Evolutionary conservation across 2,888 invertebrate species (phyloP).

Genomic region (Smittia aterrima): DNA sequence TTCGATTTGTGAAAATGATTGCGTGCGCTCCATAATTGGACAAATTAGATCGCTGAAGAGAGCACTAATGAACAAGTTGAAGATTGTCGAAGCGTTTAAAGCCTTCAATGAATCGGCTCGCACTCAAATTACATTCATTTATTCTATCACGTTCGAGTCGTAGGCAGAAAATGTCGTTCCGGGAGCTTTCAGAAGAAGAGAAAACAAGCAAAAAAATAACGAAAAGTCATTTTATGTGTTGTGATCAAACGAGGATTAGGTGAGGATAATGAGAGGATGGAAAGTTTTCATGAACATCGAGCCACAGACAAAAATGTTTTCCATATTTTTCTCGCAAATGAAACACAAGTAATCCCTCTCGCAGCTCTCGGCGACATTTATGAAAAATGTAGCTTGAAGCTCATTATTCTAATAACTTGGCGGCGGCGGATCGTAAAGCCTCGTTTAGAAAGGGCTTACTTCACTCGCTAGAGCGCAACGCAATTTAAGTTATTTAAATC

Average conservation of each 20-base stretch:
- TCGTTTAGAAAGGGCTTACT: too few relatives aligned
- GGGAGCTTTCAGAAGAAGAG: neutral
- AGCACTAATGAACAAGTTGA: too few relatives aligned
- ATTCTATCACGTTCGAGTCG: too few relatives aligned
- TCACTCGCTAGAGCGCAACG: too few relatives aligned
- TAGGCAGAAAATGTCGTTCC: neutral
- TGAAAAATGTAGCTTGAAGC: slow-evolving; percentile 2
- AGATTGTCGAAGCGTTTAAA: too few relatives aligned
- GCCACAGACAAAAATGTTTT: neutral
- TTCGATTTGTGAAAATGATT: too few relatives aligned
- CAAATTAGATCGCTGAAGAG: too few relatives aligned
- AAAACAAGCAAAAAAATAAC: neutral
- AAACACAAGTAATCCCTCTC: neutral
- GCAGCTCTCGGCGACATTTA: neutral
- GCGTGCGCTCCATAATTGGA: too few relatives aligned
- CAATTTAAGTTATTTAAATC: neutral
- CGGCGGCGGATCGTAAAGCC: too few relatives aligned
- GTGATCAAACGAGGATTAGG: slow-evolving; percentile 20
- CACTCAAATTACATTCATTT: too few relatives aligned
- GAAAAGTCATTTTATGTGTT: slow-evolving; percentile 25
- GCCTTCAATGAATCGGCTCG: too few relatives aligned
- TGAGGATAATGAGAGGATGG: slow-evolving; percentile 15
- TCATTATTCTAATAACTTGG: too few relatives aligned
- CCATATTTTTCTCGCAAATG: neutral
- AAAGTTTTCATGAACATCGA: neutral